Percentiles rank a stretch among this genome's conserved stretches.
Conservation (phyloP, 2,888 invertebrate species). For the Metellina segmentata region DNA sequence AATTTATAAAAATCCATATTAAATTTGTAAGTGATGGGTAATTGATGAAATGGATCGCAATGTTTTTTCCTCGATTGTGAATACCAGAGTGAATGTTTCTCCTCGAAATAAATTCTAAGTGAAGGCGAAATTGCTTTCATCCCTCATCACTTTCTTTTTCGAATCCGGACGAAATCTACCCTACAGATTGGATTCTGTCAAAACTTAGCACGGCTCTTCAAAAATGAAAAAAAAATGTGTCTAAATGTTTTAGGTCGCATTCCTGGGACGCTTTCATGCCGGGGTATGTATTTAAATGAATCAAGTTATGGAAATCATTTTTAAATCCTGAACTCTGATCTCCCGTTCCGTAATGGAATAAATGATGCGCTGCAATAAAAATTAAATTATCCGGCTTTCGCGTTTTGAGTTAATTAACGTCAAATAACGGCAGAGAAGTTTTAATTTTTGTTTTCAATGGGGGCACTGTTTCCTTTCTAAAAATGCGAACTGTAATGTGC, state of each 20-base stretch:
- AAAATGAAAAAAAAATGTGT: background rate
- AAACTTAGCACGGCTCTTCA: conserved; percentile 19
- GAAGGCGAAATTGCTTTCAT: background rate
- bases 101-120: background rate
- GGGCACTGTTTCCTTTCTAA: background rate
- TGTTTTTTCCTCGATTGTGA: background rate
- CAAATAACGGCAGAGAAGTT: background rate
- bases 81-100: background rate
- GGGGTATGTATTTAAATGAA: conserved; percentile 20
- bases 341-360: conserved; percentile 32
- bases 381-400: conserved; percentile 13
- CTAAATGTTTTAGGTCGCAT: background rate
- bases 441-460: conserved; percentile 33
- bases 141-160: background rate
- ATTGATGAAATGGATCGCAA: background rate
- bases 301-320: background rate
- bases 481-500: background rate
- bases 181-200: conserved; percentile 43
- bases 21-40: background rate
- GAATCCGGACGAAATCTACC: background rate
- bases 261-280: background rate
- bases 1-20: background rate
- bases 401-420: conserved; percentile 53
- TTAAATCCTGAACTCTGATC: background rate
- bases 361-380: conserved; percentile 38